phyloP scores from a whole-genome alignment of 2,113 vertebrate genomes.

The Tautogolabrus adspersus region DNA sequence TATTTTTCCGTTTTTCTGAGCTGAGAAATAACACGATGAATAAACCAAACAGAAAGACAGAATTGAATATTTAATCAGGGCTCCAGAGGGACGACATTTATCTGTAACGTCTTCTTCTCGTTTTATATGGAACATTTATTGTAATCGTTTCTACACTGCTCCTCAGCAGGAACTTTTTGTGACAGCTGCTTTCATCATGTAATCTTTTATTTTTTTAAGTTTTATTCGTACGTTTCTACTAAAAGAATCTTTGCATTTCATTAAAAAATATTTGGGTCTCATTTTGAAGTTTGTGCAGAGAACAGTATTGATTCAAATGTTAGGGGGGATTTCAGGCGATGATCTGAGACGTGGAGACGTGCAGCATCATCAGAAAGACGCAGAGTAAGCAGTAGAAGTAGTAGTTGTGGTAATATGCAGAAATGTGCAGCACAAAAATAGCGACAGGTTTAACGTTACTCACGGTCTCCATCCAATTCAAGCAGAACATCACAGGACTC shows the following conservation, averaged over 20 bases:
- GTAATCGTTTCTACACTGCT: neutral
- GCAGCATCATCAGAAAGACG: too few species aligned
- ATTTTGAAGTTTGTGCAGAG: too few species aligned
- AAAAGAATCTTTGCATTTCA: neutral
- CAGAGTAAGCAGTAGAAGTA: too few species aligned
- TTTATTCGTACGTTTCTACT: neutral
- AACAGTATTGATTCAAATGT: too few species aligned
- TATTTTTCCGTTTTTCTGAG: neutral
- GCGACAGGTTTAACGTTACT: too few species aligned
- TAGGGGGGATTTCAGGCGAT: too few species aligned
- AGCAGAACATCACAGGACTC: too few species aligned
- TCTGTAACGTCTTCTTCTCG: conserved; percentile 19
- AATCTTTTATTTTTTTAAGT: neutral
- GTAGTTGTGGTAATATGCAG: too few species aligned
- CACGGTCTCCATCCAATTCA: too few species aligned
- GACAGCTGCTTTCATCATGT: conserved; percentile 12
- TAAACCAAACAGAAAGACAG: conserved; percentile 42
- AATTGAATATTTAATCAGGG: conserved; percentile 43
- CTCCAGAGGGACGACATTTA: conserved; percentile 24
- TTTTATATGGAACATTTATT: conserved; percentile 4
- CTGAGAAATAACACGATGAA: conserved; percentile 20
- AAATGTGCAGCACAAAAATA: too few species aligned
- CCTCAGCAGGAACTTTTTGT: neutral
- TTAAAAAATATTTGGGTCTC: too few species aligned
- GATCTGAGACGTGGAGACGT: too few species aligned